Base-by-base conservation (phyloP, 2,797 vertebrate genomes). In the Yasuhikotakia modesta region DNA sequence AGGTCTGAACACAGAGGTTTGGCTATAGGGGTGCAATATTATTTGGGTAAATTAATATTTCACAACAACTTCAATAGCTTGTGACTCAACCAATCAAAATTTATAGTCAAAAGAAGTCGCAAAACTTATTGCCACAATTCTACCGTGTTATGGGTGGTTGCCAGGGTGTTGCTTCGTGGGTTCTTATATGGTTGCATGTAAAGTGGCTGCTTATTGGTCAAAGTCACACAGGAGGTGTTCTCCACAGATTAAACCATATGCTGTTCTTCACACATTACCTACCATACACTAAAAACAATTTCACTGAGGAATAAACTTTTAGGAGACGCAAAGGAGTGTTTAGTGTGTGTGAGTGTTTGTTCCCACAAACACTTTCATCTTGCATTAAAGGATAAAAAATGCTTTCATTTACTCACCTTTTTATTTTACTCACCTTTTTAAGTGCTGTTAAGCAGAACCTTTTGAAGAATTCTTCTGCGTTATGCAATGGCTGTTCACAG, bases 191-290 rank as follows among this genome's bases (percentile, higher is more conserved):
- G 16, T 48, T 48, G 16, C 4, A 2, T 48, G 46, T 16, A 4
- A 16, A 11, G 39, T 52, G 48, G 17, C 17, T 50, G 46, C 17
- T 7, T 48, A 17, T 16, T 48, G 14, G 12, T 4, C 30, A 46
- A 45, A 30, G 39, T 58, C 16, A 24, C 60, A 48, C 22, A 57
- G 0, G 19, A 69, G 75, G 53, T 5, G 19, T 14, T 69, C 55
- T 52, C 19, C 53, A 61, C 16, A 70, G 57, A 78, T 78, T 43
- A 70, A 63, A 78, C 5, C 57, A 70, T 27, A 61, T 19, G 19
- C 14, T 50, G 65, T 63, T 64, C 58, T 53, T 63, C 32, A 77
- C 70, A 61, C 52, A 68, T 58, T 52, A 66, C 5, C 5, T 27
- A 53, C 39, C 30, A 12, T 32, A 75, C 10, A 21, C 22, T 24